phyloP scores from a whole-genome alignment of 2,113 vertebrate genomes.

The Terrapene triunguis region DNA sequence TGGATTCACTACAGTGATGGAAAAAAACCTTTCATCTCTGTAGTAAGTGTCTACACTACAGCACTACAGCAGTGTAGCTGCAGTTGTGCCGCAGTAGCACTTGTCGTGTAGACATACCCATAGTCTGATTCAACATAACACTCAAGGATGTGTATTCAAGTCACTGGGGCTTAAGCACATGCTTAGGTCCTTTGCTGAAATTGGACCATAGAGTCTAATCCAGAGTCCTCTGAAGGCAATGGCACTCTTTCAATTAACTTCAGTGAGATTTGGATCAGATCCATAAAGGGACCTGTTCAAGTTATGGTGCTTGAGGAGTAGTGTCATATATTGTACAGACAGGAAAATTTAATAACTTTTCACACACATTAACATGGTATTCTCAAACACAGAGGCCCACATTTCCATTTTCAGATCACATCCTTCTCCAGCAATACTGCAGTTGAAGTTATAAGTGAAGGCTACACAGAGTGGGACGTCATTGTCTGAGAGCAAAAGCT shows the following conservation, averaged over 20 bases:
- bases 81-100: background rate
- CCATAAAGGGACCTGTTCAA: background rate
- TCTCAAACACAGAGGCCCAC: background rate
- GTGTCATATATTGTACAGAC: background rate
- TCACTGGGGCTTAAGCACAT: background rate
- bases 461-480: background rate
- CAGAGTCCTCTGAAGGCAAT: background rate
- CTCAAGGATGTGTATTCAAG: background rate
- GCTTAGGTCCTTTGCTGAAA: background rate
- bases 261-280: rapidly evolving
- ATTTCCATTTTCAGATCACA: background rate
- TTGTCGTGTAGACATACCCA: background rate
- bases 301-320: background rate
- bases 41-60: background rate
- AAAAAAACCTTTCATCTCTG: background rate
- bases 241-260: background rate
- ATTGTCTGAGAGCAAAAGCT: background rate
- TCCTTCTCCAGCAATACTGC: background rate
- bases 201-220: background rate
- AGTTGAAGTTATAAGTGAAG: background rate
- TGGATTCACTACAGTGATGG: no score
- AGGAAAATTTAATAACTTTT: background rate
- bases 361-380: background rate
- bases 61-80: background rate
- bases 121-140: background rate